Evolutionary conservation across 2,888 invertebrate species (phyloP), one percentile per base, ranked within the genome.

Genomic region (Drosophila testacea): DNA sequence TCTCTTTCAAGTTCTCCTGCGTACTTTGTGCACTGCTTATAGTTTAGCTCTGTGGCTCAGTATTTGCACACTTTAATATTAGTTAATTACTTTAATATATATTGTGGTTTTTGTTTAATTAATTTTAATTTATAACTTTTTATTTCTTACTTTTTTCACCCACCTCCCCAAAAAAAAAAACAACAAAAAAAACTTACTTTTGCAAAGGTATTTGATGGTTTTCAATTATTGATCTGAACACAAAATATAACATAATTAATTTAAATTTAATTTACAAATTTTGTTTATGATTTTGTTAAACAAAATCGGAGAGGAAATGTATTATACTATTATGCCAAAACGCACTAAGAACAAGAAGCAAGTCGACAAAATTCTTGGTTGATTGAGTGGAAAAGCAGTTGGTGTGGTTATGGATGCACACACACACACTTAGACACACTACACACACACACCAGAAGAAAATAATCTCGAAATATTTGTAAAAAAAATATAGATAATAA

Each of bases 381-480:
- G 52, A 16, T 44, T 68, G 56, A 63, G 44, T 46, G 48, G 32
- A 71, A 68, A 68, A 44, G 50, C 47, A 51, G 66, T 70, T 66
- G 71, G 55, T 65, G 67, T 27, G 77, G 78, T 83, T 67, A 38
- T 54, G 80, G 73, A 78, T 62, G 71, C 67, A 66, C 65, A 79
- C 69, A 71, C 13, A 56, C 67, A 71, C 28, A 73, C 54, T 67
- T 44, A 73, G 27, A 42, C 42, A 22, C 64, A 65, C 54, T 56
- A 73, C 27, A 74, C 50, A 73, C 46, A 77, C 36, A 13, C 22
- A 69, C 46, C 64, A 56, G 42, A 77, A 47, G 42, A 36, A 46
- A 47, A 59, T 36, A 74, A 83, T 86, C 88, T 88, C 89, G 84
- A 88, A 88, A 74, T 88, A 87, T 71, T 73, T 81, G 75, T 81